phyloP scores from a whole-genome alignment of 2,113 vertebrate species.

The Chloroceryle aenea region DNA sequence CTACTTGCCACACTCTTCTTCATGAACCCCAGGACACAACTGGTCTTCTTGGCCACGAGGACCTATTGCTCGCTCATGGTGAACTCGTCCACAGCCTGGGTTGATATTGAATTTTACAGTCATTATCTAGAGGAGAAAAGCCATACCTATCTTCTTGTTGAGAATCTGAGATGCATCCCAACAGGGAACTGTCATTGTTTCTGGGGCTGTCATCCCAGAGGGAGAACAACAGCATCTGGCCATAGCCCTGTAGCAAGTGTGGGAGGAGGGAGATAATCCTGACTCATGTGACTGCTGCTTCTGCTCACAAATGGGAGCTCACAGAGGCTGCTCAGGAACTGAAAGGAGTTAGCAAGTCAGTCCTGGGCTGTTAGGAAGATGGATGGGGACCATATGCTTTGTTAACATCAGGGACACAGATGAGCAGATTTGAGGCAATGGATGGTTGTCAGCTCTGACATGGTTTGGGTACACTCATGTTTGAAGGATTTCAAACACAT shows the following conservation, averaged over 20 bases:
- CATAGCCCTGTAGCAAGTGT: neutral
- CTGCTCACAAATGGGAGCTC: neutral
- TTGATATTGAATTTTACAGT: too few relatives aligned
- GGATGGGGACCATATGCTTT: neutral
- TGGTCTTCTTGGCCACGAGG: neutral
- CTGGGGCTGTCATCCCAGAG: neutral
- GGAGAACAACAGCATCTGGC: rapidly evolving
- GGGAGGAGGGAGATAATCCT: neutral
- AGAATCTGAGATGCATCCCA: neutral
- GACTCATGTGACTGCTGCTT: neutral
- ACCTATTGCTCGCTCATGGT: neutral
- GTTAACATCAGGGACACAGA: neutral
- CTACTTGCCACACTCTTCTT: too few relatives aligned
- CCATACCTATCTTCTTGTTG: neutral
- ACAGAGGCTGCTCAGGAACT: neutral
- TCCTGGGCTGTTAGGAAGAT: neutral
- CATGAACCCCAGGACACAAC: too few relatives aligned
- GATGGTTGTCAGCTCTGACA: neutral
- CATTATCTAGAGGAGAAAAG: neutral
- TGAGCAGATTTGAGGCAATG: neutral
- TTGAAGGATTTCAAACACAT: neutral
- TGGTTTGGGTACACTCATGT: rapidly evolving
- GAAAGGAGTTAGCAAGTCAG: neutral
- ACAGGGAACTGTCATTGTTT: rapidly evolving
- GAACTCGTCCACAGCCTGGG: neutral